These are phyloP conservation scores for Chrysodeixis includens DNA, from an alignment of 2,888 invertebrate genomes.

Conservation along the genomic window DNA sequence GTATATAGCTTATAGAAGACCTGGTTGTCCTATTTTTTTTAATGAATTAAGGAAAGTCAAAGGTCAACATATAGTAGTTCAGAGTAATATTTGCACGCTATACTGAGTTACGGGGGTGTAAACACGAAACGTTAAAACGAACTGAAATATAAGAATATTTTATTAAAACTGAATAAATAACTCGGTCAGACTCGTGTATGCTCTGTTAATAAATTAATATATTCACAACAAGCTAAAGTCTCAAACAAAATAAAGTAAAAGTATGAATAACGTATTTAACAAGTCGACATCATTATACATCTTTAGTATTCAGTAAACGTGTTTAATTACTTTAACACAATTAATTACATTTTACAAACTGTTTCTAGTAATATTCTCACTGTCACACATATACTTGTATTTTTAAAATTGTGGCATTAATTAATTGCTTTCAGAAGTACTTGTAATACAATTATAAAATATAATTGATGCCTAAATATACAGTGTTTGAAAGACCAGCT, in stretches of 20 bases:
- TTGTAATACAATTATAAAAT: no score
- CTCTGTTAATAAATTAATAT: constrained; percentile 2
- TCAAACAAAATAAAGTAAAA: neutral
- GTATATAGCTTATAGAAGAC: no score
- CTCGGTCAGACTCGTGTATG: neutral
- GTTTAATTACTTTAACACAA: constrained; percentile 1
- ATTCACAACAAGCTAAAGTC: neutral
- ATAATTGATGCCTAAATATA: no score
- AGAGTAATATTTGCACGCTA: no score
- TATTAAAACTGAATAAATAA: neutral
- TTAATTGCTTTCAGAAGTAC: no score
- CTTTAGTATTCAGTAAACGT: neutral
- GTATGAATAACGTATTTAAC: neutral
- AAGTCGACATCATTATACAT: neutral
- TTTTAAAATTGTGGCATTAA: neutral
- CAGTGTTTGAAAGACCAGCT: no score
- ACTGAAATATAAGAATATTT: neutral
- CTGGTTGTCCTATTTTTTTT: no score
- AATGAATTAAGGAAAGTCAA: no score
- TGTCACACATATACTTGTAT: no score
- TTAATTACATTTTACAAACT: neutral
- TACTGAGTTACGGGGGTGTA: no score
- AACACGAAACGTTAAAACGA: no score
- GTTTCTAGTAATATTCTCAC: neutral
- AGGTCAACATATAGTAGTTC: no score